A percentile compares a stretch with the other conserved stretches of the same genome.
phyloP scores from a whole-genome alignment of 2,113 vertebrate species.

The Baryphthengus martii region DNA sequence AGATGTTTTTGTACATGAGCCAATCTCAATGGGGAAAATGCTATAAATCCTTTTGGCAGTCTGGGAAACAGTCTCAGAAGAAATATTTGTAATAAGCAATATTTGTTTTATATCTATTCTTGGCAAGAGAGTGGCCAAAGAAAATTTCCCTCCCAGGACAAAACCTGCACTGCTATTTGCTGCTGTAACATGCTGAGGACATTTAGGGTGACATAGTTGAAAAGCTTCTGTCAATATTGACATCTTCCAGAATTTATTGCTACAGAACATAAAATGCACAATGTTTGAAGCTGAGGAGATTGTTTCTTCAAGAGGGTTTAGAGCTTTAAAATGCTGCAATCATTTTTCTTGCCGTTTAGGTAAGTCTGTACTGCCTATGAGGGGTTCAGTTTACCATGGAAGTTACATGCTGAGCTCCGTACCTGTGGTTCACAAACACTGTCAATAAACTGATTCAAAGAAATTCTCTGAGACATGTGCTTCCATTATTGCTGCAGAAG shows the following conservation, averaged over 20 bases:
- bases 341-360: not conserved
- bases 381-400: not conserved
- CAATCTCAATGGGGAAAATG: not conserved
- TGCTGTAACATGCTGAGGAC: not conserved
- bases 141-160: not conserved
- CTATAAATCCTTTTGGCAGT: not conserved
- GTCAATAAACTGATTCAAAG: not conserved
- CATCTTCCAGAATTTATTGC: not conserved
- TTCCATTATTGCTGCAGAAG: not conserved
- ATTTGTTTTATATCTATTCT: slow-evolving; percentile 34
- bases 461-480: not conserved
- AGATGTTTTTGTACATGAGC: not conserved
- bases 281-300: not conserved
- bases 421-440: not conserved
- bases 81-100: slow-evolving; percentile 32
- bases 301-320: not conserved
- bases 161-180: not conserved
- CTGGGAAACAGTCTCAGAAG: slow-evolving; percentile 8
- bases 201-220: not conserved
- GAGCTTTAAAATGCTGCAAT: not conserved
- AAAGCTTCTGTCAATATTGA: not conserved
- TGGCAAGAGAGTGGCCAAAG: not conserved
- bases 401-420: not conserved
- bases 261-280: not conserved
- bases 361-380: not conserved